Evolutionary conservation across 2,888 invertebrate species (phyloP), one percentile per base, ranked within the genome.

Genomic region (Macaria notata): DNA sequence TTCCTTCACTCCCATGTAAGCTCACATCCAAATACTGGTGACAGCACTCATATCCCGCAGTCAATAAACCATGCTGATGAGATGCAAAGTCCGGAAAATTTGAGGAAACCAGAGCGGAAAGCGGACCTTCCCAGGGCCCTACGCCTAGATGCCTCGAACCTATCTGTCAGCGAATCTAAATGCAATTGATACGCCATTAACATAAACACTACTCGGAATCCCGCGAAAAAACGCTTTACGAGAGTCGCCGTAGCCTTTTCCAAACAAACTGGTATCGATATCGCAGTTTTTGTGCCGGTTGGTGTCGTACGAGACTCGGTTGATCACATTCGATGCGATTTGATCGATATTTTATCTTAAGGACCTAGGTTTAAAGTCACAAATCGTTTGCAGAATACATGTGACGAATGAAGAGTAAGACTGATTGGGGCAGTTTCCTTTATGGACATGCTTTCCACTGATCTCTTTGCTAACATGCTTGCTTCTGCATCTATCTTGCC

Each of bases 351-450:
- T 36, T 47, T 33, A 62, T 36, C 48, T 46, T 58, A 51, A 43
- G 3, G 5, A 6, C 19, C 46, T 49, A 7, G 8, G 4, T n/a
- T 42, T 61, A 47, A 47, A 53, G 44, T 56, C 50, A 49, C 54
- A 56, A 60, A 47, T 49, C 30, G 31, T 43, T 41, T 46, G 48
- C 5, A 38, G 42, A 43, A 46, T 29, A 43, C 7, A 30, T 54
- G 41, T 38, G 39, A 63, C 56, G 57, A 62, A 47, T 56, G 49
- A 64, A 57, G 62, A 63, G 59, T 54, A 66, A 75, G 73, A 74
- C 75, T 76, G 73, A 79, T 78, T 74, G 73, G 70, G 68, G 64
- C 66, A 71, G 79, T 77, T 76, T 75, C 71, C 71, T 81, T 74
- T 70, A 53, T 64, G 62, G 65, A 62, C 62, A 55, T 63, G 64